A percentile compares a stretch with the other conserved stretches of the same genome.
These are phyloP conservation scores for Sebastolobus altivelis DNA, from an alignment of 2,797 vertebrate species.

Conservation along the genomic window DNA sequence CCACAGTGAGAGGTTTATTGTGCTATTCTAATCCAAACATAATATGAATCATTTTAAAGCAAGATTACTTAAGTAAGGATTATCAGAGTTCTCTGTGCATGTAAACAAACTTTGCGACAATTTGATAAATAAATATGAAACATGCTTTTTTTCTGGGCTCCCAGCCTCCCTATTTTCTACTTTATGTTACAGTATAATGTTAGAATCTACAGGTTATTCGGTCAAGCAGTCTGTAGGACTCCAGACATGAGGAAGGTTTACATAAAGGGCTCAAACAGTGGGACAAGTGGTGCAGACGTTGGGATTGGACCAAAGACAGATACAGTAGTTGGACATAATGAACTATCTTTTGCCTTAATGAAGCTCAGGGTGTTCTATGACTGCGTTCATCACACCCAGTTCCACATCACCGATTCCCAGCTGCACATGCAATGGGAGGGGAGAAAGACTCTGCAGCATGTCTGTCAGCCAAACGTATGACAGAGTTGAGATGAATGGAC, in stretches of 20 bases:
- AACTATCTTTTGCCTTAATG: conserved; percentile 37
- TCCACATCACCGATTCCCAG: conserved; percentile 39
- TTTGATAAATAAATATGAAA: neutral
- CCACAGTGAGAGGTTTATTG: conserved; percentile 1
- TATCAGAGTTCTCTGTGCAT: neutral
- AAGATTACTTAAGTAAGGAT: neutral
- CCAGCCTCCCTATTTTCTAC: neutral
- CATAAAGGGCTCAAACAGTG: neutral
- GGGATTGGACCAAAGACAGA: conserved; percentile 18
- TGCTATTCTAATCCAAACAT: conserved; percentile 3
- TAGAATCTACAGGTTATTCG: conserved; percentile 17
- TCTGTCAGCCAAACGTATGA: conserved; percentile 40
- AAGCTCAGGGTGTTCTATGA: conserved; percentile 36
- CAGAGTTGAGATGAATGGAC: conserved; percentile 52
- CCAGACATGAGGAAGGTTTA: neutral
- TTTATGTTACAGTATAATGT: neutral
- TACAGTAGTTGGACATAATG: conserved; percentile 36
- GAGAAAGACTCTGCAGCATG: conserved; percentile 32
- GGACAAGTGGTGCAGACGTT: neutral
- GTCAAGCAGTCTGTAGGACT: conserved; percentile 1
- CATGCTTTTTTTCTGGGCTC: neutral
- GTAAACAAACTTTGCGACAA: neutral
- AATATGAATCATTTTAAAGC: neutral
- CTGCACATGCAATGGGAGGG: conserved; percentile 33
- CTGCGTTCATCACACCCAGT: conserved; percentile 47